phyloP scores from a whole-genome alignment of 2,797 vertebrate species.

The Sebastolobus altivelis region DNA sequence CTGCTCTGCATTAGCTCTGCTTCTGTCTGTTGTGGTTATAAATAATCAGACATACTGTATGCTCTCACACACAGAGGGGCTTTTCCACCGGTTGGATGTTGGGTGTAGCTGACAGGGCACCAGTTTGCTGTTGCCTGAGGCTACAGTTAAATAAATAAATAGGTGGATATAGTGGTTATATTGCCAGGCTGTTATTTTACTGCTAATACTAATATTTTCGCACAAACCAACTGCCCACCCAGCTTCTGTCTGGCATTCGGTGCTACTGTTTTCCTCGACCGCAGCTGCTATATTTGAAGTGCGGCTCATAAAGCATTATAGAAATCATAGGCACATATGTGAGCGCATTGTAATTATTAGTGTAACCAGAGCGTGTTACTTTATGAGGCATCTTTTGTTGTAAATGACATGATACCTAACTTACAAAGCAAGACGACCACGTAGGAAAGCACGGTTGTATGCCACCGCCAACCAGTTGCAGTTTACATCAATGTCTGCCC shows the following conservation, averaged over 20 bases:
- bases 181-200: slow-evolving; percentile 55
- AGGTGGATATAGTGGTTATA: slow-evolving; percentile 56
- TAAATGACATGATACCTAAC: background rate
- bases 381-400: background rate
- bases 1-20: slow-evolving; percentile 55
- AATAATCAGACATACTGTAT: slow-evolving; percentile 38
- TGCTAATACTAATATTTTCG: slow-evolving; percentile 62
- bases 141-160: slow-evolving; percentile 63
- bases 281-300: slow-evolving; percentile 46
- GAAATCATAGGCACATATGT: slow-evolving; percentile 25
- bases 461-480: background rate
- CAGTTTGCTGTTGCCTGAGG: slow-evolving; percentile 54
- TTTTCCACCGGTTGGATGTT: slow-evolving; percentile 47
- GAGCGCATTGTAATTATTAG: background rate
- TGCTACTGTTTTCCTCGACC: slow-evolving; percentile 4
- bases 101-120: slow-evolving; percentile 44
- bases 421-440: background rate
- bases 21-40: slow-evolving; percentile 47
- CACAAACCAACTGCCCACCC: slow-evolving; percentile 33
- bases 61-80: slow-evolving; percentile 18
- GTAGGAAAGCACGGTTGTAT: background rate
- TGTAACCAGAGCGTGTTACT: slow-evolving; percentile 2
- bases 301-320: slow-evolving; percentile 35
- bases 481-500: no score
- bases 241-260: slow-evolving; percentile 15